These are phyloP conservation scores for Tanytarsus gracilentus DNA, from an alignment of 2,888 invertebrate genomes.

Conservation along the genomic window DNA sequence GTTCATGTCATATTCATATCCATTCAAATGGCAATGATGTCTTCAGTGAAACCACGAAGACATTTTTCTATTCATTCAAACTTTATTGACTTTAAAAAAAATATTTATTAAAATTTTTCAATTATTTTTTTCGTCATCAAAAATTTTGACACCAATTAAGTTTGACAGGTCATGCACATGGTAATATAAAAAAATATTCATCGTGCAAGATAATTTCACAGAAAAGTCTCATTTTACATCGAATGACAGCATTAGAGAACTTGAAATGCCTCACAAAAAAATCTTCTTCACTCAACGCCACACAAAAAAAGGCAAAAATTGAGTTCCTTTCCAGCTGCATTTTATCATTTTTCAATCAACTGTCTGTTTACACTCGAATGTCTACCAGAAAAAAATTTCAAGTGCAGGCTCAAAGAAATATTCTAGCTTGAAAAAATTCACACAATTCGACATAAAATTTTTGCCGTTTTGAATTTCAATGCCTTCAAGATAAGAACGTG, in stretches of 20 bases:
- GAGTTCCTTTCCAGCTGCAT: background rate
- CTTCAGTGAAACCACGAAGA: background rate
- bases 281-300: background rate
- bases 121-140: no score
- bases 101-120: no score
- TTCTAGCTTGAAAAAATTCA: no score
- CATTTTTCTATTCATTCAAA: no score
- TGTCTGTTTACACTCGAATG: background rate
- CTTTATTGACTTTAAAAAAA: no score
- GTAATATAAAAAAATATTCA: background rate
- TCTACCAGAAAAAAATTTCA: no score
- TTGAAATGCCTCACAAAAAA: background rate
- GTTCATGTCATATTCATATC: background rate
- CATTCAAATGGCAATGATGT: background rate
- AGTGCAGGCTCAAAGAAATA: no score
- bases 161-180: background rate
- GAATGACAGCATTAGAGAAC: background rate
- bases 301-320: background rate
- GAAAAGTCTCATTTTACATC: constrained; percentile 6
- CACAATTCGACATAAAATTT: no score
- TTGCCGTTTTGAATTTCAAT: no score
- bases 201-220: background rate
- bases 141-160: no score
- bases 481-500: no score
- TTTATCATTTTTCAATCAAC: background rate